A percentile compares a stretch with the other conserved stretches of the same genome.
Conservation (phyloP, 1,140 invertebrate genomes). For the Brachionus paranguensis region DNA sequence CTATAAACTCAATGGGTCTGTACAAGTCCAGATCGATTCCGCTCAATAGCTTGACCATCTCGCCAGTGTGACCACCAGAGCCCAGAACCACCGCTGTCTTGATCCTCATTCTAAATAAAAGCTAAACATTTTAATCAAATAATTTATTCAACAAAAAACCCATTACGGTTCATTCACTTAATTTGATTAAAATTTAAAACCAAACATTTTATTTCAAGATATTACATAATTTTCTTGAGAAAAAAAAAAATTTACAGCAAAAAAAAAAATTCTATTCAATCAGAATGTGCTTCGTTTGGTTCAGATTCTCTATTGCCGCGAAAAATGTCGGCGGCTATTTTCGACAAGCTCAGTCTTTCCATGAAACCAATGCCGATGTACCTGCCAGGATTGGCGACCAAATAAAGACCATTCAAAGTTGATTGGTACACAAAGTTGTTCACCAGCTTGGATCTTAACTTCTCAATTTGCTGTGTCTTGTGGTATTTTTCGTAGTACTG, state of each 20-base stretch:
- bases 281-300: background rate
- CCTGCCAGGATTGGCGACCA: background rate
- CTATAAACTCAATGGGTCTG: constrained; percentile 67
- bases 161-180: background rate
- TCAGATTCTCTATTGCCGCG: background rate
- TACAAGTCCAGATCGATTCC: constrained; percentile 62
- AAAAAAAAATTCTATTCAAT: background rate
- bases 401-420: background rate
- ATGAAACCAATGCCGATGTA: constrained; percentile 21
- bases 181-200: background rate
- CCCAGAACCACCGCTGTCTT: constrained; percentile 31
- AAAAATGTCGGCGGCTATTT: background rate
- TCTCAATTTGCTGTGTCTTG: constrained; percentile 18
- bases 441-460: background rate
- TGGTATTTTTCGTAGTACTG: constrained; percentile 24
- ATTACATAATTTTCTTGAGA: background rate
- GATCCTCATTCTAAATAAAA: background rate
- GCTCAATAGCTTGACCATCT: constrained; percentile 71
- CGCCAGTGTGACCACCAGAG: constrained; percentile 71
- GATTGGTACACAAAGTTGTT: constrained; percentile 20
- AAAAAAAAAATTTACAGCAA: constrained; percentile 19
- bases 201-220: background rate
- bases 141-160: background rate
- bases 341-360: background rate
- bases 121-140: background rate